These are phyloP conservation scores for Lamprotornis superbus DNA, from an alignment of 2,113 vertebrate species.

Conservation along the genomic window DNA sequence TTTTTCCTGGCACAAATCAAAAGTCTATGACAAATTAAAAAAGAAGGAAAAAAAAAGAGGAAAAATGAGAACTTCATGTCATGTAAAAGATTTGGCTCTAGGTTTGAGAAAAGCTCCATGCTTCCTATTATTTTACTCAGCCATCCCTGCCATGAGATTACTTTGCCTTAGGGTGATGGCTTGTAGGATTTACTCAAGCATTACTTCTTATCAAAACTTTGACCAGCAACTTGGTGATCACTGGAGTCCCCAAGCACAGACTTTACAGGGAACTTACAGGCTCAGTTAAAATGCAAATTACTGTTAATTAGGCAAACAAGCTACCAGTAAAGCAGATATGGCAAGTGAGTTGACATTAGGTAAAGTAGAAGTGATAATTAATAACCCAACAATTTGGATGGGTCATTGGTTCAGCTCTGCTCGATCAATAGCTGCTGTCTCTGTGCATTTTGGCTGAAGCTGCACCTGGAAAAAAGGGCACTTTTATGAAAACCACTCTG, in stretches of 20 bases:
- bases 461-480: background rate
- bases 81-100: background rate
- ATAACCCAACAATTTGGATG: background rate
- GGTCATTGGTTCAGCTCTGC: background rate
- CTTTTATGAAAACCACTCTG: background rate
- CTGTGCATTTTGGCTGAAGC: background rate
- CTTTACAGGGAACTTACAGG: background rate
- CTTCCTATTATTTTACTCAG: background rate
- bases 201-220: slow-evolving; percentile 14
- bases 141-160: background rate
- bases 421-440: background rate
- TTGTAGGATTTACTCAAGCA: background rate
- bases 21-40: background rate
- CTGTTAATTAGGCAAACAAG: slow-evolving; percentile 18
- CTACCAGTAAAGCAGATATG: slow-evolving; percentile 1
- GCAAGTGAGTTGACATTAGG: background rate
- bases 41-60: background rate
- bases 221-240: background rate
- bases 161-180: background rate
- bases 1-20: background rate
- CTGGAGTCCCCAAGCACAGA: background rate
- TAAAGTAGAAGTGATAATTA: slow-evolving; percentile 35
- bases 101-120: slow-evolving; percentile 8
- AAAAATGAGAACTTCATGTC: background rate
- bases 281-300: slow-evolving; percentile 30